phyloP scores from a whole-genome alignment of 2,888 invertebrate genomes.

The Machimus atricapillus region DNA sequence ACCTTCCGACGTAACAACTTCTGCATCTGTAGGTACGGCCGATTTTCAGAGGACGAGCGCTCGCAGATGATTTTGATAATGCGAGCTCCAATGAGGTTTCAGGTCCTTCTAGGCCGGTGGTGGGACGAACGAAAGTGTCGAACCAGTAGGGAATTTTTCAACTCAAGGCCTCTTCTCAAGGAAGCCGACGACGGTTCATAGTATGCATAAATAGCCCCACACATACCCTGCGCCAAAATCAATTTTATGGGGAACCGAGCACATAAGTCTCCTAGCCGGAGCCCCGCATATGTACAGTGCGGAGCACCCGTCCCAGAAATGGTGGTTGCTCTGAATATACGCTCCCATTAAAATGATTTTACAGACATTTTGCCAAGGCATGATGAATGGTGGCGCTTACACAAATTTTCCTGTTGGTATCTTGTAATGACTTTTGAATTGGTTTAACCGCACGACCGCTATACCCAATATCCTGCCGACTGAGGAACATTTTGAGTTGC shows the following conservation, averaged over 20 bases:
- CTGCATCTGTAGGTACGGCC: background rate
- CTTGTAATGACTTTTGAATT: slow-evolving; percentile 36
- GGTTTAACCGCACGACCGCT: slow-evolving; percentile 18
- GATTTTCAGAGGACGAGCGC: background rate
- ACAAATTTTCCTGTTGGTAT: slow-evolving; percentile 20
- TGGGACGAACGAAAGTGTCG: background rate
- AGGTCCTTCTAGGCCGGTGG: background rate
- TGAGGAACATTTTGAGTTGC: background rate
- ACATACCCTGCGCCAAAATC: background rate
- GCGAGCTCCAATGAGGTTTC: background rate
- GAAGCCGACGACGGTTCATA: background rate
- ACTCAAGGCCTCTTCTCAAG: background rate
- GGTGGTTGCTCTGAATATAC: background rate
- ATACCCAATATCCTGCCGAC: background rate
- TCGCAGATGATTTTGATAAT: background rate
- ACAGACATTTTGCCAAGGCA: background rate
- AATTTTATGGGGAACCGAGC: slow-evolving; percentile 5
- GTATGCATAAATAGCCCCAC: slow-evolving; percentile 4
- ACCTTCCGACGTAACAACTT: background rate
- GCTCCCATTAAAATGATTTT: slow-evolving; percentile 25
- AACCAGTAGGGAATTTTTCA: background rate
- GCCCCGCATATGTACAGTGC: background rate
- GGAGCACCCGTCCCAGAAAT: background rate
- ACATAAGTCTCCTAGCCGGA: background rate
- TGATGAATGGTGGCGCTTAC: slow-evolving; percentile 19